Evolutionary conservation across 2,113 vertebrate species (phyloP).

Genomic region (Castor canadensis): DNA sequence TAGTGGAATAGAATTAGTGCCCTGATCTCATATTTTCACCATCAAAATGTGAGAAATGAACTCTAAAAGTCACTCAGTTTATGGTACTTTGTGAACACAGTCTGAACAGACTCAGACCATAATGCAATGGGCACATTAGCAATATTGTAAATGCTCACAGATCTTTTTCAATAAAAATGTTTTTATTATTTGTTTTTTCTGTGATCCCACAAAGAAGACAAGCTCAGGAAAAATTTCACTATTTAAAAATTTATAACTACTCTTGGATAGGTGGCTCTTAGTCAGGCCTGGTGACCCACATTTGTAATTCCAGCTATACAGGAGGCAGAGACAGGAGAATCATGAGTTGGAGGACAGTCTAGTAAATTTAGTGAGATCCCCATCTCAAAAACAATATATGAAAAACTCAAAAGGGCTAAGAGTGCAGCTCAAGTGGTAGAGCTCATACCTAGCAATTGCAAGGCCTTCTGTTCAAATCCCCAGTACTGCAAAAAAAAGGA

Average conservation of each 20-base stretch:
- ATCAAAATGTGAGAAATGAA: not conserved
- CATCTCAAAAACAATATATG: no score
- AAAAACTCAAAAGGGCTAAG: no score
- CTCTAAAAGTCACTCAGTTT: accelerated
- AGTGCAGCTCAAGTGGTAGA: no score
- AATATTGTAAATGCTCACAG: not conserved
- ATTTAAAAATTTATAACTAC: not conserved
- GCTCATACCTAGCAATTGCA: no score
- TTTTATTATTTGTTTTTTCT: not conserved
- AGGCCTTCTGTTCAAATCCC: no score
- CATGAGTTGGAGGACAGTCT: no score
- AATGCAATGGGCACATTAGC: not conserved
- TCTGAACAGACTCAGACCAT: not conserved
- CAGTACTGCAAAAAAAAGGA: no score
- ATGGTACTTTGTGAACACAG: not conserved
- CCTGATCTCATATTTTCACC: not conserved
- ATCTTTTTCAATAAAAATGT: not conserved
- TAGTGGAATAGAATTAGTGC: not conserved
- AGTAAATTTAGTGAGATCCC: no score
- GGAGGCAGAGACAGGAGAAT: no score
- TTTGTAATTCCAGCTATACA: no score
- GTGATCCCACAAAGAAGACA: not conserved
- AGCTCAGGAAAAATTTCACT: not conserved
- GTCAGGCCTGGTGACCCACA: no score
- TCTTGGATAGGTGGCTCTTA: not conserved